A percentile compares a stretch with the other conserved stretches of the same genome.
phyloP scores from a whole-genome alignment of 2,113 vertebrate species.

The Syngnathus typhle region DNA sequence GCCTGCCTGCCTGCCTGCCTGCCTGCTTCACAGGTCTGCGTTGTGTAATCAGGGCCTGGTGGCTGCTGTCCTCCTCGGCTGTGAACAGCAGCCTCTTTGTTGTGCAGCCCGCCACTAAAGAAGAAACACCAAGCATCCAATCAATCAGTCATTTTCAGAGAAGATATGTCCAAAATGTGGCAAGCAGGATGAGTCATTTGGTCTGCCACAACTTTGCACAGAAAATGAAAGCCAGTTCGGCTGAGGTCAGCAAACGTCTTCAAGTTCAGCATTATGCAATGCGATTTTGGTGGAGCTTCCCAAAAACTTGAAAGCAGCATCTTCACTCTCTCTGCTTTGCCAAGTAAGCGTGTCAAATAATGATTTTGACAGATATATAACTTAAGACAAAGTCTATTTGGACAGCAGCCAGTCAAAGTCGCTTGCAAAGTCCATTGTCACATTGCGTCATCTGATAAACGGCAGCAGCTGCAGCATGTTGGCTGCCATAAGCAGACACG shows the following conservation, averaged over 20 bases:
- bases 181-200: no score
- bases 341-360: neutral
- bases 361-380: neutral
- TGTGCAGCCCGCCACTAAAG: constrained; percentile 1
- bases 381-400: neutral
- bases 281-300: neutral
- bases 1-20: neutral
- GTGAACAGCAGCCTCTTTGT: constrained; percentile 63
- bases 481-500: constrained; percentile 5
- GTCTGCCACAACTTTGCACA: no score
- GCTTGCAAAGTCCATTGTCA: constrained; percentile 5
- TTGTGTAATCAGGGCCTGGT: constrained; percentile 42
- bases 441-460: constrained; percentile 22
- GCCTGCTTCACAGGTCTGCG: constrained; percentile 13
- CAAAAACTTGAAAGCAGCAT: neutral
- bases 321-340: neutral
- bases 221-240: neutral
- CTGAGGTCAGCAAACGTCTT: neutral
- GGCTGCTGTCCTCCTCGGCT: constrained; percentile 26
- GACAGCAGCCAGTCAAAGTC: no score
- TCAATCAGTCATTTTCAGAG: constrained; percentile 8
- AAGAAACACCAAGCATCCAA: constrained; percentile 15
- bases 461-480: constrained; percentile 11
- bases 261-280: neutral
- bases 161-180: neutral